Evolutionary conservation across 2,888 invertebrate genomes (phyloP).

Genomic region (Diachrysia chrysitis): DNA sequence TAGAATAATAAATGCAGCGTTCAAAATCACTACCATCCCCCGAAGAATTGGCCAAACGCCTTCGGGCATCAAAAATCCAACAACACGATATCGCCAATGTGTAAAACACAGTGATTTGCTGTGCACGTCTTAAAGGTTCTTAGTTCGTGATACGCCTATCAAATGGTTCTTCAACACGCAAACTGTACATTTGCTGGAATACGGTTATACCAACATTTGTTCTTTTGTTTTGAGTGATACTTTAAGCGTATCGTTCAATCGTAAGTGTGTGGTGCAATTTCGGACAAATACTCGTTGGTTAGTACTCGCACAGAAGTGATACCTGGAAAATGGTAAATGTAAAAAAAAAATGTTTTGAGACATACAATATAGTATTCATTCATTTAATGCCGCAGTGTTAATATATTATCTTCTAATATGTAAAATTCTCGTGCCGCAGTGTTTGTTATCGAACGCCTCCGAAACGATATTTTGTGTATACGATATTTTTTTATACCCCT

Average conservation of each 20-base stretch:
- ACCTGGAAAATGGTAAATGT: background rate
- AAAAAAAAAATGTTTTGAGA: no score
- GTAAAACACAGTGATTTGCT: conserved; percentile 61
- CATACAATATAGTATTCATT: no score
- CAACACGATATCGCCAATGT: conserved; percentile 48
- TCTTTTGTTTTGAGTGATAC: conserved; percentile 55
- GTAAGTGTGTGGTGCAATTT: conserved; percentile 24
- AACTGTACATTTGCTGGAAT: conserved; percentile 54
- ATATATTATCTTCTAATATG: no score
- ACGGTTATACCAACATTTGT: conserved; percentile 52
- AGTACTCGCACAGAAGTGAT: background rate
- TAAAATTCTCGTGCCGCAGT: no score
- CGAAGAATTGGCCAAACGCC: conserved; percentile 17
- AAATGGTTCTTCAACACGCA: conserved; percentile 53
- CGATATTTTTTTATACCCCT: no score
- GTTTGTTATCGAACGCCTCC: no score
- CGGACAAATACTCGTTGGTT: conserved; percentile 22
- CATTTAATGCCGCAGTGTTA: no score
- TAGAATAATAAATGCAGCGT: conserved; percentile 4
- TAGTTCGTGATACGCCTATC: conserved; percentile 52
- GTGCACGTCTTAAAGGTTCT: conserved; percentile 54
- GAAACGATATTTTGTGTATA: no score
- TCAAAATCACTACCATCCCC: background rate
- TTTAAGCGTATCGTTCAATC: conserved; percentile 32
- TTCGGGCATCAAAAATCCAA: conserved; percentile 44